Percentiles rank a stretch among this genome's conserved stretches.
Evolutionary conservation across 2,888 invertebrate genomes (phyloP).

Genomic region (Mesorhabditis spiculigera): DNA sequence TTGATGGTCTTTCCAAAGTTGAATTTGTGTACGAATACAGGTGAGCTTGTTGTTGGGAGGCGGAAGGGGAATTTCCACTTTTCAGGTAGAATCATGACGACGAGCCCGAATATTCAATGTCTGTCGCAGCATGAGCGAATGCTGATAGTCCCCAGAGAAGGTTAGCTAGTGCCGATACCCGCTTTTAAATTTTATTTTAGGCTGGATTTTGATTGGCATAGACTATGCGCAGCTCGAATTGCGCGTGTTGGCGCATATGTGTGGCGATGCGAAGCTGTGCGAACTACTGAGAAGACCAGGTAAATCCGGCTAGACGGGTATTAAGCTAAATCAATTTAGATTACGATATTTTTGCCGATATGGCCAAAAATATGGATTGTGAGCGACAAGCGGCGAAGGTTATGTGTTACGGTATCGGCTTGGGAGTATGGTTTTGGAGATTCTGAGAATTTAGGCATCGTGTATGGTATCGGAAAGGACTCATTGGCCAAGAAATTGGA

Average conservation of each 20-base stretch:
- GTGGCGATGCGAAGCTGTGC: slow-evolving; percentile 68
- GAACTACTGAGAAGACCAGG: slow-evolving; percentile 18
- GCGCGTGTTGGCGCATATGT: slow-evolving; percentile 84
- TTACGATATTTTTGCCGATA: slow-evolving; percentile 27
- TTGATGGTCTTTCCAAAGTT: too few relatives aligned
- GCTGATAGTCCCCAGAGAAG: neutral
- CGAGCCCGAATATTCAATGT: neutral
- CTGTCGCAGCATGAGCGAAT: neutral
- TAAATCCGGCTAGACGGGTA: neutral
- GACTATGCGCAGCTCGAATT: slow-evolving; percentile 96
- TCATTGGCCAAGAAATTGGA: slow-evolving; percentile 76
- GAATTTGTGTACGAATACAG: too few relatives aligned
- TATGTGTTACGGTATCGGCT: slow-evolving; percentile 35
- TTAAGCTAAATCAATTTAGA: slow-evolving; percentile 8
- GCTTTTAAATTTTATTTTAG: slow-evolving; percentile 7
- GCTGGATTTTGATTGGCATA: slow-evolving; percentile 75
- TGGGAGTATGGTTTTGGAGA: too few relatives aligned
- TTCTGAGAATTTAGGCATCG: slow-evolving; percentile 76
- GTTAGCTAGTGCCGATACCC: too few relatives aligned
- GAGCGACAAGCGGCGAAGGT: slow-evolving; percentile 66
- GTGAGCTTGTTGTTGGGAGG: too few relatives aligned
- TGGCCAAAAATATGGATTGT: slow-evolving; percentile 45
- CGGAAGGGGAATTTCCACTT: too few relatives aligned
- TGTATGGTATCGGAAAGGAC: slow-evolving; percentile 90
- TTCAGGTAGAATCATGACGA: too few relatives aligned